Evolutionary conservation across 2,113 vertebrate species (phyloP), one percentile per base, ranked within the genome.

Genomic region (Ifrita kowaldi): DNA sequence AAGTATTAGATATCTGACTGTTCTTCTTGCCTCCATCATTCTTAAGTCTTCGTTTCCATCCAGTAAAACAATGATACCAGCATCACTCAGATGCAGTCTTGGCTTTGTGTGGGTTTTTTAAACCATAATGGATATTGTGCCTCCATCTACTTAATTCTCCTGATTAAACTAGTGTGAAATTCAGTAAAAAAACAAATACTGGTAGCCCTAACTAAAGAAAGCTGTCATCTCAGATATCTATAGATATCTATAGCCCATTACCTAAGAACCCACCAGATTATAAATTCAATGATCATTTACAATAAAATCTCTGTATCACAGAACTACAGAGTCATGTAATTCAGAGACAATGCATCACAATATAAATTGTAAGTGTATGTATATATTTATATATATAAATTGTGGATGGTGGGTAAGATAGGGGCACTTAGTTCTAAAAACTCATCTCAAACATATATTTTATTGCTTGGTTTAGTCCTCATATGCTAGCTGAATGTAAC

Each of bases 81-180:
- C 46, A 74, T 73, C 49, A 74, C 7, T 83, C 33, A 75, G 28
- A 84, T 12, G 47, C 4, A 3, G 3, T 75, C 16, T 41, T 22
- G 0, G 1, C 41, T 71, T 63, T 60, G 3, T 44, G 10, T 1
- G 3, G 3, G 3, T 2, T 56, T 87, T 82, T 86, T 9, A 77
- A 83, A 52, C 30, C 1, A 5, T 20, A 89, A 39, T 11, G 3
- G 49, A 37, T 57, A 42, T 32, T 65, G 16, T 57, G 17, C 6
- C 6, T 85, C 14, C 10, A 1, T 35, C 17, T 89, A 27, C 22
- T 84, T 65, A 8, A 62, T 84, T 90, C 73, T 86, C 76, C 55
- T 47, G 24, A 37, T 67, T 80, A 63, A 83, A 65, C 26, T 27
- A 6, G 4, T 39, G 53, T 37, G 44, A 89, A 73, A 70, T 17